phyloP scores from a whole-genome alignment of 1,140 invertebrate genomes.

The Metaphire vulgaris region DNA sequence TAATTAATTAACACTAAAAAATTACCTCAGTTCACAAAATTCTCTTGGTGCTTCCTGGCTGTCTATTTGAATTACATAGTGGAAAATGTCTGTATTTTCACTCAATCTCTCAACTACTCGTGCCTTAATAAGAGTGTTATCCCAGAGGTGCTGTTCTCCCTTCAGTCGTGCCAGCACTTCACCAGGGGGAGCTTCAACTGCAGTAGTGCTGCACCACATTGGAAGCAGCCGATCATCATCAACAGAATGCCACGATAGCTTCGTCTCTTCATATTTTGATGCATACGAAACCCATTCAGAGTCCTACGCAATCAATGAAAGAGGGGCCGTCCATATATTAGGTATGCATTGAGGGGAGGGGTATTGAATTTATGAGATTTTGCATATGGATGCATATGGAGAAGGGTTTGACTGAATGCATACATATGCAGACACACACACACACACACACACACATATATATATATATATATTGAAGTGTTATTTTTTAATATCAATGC shows the following conservation, averaged over 20 bases:
- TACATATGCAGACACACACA: no score
- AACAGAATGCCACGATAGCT: background rate
- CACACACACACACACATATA: no score
- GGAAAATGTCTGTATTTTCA: constrained; percentile 76
- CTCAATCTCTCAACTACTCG: constrained; percentile 73
- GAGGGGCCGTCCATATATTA: no score
- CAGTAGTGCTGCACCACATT: constrained; percentile 77
- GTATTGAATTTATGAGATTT: no score
- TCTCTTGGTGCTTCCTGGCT: constrained; percentile 73
- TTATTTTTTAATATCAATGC: no score
- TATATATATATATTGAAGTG: no score
- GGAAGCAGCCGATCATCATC: constrained; percentile 76
- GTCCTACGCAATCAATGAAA: no score
- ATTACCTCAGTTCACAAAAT: constrained; percentile 68
- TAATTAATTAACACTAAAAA: no score
- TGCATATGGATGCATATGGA: no score
- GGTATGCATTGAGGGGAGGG: no score
- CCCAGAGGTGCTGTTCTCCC: constrained; percentile 68
- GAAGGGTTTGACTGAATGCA: no score
- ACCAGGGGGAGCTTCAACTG: constrained; percentile 81
- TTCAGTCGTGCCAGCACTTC: constrained; percentile 71
- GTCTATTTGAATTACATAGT: constrained; percentile 72
- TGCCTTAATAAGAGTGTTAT: constrained; percentile 72
- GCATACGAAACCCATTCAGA: background rate
- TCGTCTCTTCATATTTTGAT: background rate